Conservation (phyloP, 2,888 invertebrate genomes). For the Ernsta delagoae region DNA sequence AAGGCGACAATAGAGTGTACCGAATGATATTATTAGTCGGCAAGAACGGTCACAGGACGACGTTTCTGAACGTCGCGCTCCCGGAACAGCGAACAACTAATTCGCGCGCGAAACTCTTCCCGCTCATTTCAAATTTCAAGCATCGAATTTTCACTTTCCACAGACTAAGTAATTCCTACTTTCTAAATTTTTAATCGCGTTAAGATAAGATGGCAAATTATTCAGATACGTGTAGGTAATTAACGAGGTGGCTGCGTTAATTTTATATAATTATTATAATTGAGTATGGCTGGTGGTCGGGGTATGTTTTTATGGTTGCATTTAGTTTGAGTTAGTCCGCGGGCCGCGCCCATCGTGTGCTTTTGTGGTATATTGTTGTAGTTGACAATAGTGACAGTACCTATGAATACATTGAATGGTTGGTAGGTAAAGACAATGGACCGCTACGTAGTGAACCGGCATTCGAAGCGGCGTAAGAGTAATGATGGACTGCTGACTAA, state of each 20-base stretch:
- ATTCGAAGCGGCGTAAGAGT: conserved; percentile 67
- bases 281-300: conserved; percentile 47
- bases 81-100: conserved; percentile 24
- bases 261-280: conserved; percentile 72
- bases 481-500: conserved; percentile 67
- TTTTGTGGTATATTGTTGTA: conserved; percentile 38
- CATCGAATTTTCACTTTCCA: conserved; percentile 43
- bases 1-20: conserved; percentile 69
- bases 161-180: conserved; percentile 49
- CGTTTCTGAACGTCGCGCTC: conserved; percentile 47
- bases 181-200: conserved; percentile 52
- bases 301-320: conserved; percentile 60
- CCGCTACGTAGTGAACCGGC: conserved; percentile 69
- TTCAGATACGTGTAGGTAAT: conserved; percentile 64
- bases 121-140: conserved; percentile 47
- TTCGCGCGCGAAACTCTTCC: conserved; percentile 37
- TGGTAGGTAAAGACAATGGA: conserved; percentile 63
- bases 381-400: conserved; percentile 37
- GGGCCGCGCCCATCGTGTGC: conserved; percentile 62
- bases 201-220: conserved; percentile 45
- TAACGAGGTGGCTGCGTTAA: conserved; percentile 69
- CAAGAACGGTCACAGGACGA: conserved; percentile 69
- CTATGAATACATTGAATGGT: conserved; percentile 51
- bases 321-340: conserved; percentile 64
- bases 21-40: conserved; percentile 66